Conservation (phyloP, 2,797 vertebrate species). For the Danionella dracula region DNA sequence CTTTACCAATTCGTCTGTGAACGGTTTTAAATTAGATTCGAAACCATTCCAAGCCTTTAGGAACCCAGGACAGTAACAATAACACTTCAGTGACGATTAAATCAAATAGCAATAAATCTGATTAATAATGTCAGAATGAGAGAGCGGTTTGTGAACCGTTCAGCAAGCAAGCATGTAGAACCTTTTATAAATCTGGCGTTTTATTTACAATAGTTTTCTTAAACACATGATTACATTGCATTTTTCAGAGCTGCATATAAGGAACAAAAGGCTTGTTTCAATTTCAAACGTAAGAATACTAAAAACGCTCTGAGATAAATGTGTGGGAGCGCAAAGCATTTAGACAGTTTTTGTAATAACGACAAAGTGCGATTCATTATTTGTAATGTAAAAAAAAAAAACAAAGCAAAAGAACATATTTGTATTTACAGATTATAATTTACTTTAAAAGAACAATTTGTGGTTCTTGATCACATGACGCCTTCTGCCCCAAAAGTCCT, state of each 20-base stretch:
- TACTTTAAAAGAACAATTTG: constrained; percentile 64
- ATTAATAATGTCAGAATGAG: constrained; percentile 34
- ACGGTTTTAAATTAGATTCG: constrained; percentile 21
- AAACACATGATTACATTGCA: constrained; percentile 59
- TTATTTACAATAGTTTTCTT: constrained; percentile 73
- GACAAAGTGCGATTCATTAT: constrained; percentile 77
- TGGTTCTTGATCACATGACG: constrained; percentile 53
- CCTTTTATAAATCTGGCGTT: constrained; percentile 47
- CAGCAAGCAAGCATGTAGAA: constrained; percentile 58
- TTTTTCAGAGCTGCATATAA: constrained; percentile 61
- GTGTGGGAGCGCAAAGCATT: constrained; percentile 61
- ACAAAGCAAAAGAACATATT: constrained; percentile 52
- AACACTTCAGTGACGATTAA: constrained; percentile 23
- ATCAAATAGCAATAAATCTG: constrained; percentile 36
- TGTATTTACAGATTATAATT: constrained; percentile 75
- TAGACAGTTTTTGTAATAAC: constrained; percentile 67
- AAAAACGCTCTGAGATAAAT: constrained; percentile 55
- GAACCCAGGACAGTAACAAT: constrained; percentile 11
- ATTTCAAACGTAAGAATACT: constrained; percentile 54
- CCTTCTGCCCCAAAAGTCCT: constrained; percentile 48
- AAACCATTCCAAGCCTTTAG: background rate
- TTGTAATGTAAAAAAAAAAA: constrained; percentile 57
- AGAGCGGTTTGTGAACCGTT: constrained; percentile 31
- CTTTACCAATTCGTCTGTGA: background rate
- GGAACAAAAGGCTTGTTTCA: constrained; percentile 59